These are phyloP conservation scores for Achroia grisella DNA, from an alignment of 1,140 invertebrate genomes.

Conservation along the genomic window DNA sequence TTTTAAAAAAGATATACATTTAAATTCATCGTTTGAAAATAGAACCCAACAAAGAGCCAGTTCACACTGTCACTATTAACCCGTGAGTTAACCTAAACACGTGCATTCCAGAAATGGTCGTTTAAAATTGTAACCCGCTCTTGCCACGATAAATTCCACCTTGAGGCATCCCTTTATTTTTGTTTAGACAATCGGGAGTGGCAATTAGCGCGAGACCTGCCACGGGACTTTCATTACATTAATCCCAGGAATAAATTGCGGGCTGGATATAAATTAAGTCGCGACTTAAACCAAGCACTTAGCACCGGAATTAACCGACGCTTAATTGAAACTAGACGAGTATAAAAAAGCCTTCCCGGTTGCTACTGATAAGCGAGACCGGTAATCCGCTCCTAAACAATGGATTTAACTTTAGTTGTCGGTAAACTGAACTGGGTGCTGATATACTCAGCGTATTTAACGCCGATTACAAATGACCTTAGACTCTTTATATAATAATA, in stretches of 20 bases:
- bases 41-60: too few species aligned
- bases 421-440: neutral
- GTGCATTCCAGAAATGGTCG: too few species aligned
- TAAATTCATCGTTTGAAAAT: too few species aligned
- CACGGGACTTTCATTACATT: constrained; percentile 40
- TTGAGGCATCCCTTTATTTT: constrained; percentile 26
- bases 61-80: too few species aligned
- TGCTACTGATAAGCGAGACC: constrained; percentile 43
- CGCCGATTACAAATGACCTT: constrained; percentile 10
- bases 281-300: constrained; percentile 52
- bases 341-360: constrained; percentile 31
- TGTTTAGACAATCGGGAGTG: constrained; percentile 46
- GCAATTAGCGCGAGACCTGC: constrained; percentile 41
- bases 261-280: constrained; percentile 52
- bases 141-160: constrained; percentile 9
- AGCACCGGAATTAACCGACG: constrained; percentile 50
- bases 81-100: too few species aligned
- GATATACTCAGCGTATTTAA: constrained; percentile 41
- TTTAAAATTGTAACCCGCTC: too few species aligned
- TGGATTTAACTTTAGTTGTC: constrained; percentile 29
- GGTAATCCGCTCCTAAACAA: constrained; percentile 57
- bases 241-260: constrained; percentile 53
- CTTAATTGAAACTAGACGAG: constrained; percentile 61
- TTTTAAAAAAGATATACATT: too few species aligned
- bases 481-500: too few species aligned